Evolutionary conservation across 2,888 invertebrate genomes (phyloP).

Genomic region (Orchesella flavescens): DNA sequence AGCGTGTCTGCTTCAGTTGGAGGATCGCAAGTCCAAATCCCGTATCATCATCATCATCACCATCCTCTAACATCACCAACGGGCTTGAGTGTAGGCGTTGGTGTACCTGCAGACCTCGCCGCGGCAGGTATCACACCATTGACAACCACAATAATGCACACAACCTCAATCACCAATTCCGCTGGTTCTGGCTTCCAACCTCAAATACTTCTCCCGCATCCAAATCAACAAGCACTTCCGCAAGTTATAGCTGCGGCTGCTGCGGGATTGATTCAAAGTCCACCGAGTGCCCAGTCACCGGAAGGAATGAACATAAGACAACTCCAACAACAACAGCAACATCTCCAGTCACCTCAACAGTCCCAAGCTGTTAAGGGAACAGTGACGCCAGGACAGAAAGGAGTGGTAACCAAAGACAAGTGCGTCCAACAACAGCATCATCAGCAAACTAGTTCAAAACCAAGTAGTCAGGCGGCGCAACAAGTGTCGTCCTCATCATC

Average conservation of each 20-base stretch:
- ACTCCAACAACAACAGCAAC: conserved; percentile 53
- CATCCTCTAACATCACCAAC: conserved; percentile 65
- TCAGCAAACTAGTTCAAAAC: conserved; percentile 36
- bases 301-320: conserved; percentile 40
- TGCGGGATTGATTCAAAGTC: conserved; percentile 70
- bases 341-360: conserved; percentile 53
- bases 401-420: conserved; percentile 55
- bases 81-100: conserved; percentile 62
- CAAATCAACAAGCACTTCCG: conserved; percentile 75
- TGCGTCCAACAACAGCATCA: conserved; percentile 50
- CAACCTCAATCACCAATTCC: conserved; percentile 70
- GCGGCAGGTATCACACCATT: conserved; percentile 54
- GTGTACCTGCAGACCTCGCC: conserved; percentile 29
- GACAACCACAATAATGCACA: conserved; percentile 72
- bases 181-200: conserved; percentile 67
- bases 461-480: conserved; percentile 35
- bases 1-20: background rate
- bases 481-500: conserved; percentile 45
- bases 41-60: conserved; percentile 49
- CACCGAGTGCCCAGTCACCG: conserved; percentile 56
- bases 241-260: conserved; percentile 74
- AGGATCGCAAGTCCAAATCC: conserved; percentile 67
- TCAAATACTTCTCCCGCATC: conserved; percentile 67
- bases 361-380: conserved; percentile 11
- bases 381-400: conserved; percentile 44